phyloP scores from a whole-genome alignment of 2,113 vertebrate species.

The Callocephalon fimbriatum region DNA sequence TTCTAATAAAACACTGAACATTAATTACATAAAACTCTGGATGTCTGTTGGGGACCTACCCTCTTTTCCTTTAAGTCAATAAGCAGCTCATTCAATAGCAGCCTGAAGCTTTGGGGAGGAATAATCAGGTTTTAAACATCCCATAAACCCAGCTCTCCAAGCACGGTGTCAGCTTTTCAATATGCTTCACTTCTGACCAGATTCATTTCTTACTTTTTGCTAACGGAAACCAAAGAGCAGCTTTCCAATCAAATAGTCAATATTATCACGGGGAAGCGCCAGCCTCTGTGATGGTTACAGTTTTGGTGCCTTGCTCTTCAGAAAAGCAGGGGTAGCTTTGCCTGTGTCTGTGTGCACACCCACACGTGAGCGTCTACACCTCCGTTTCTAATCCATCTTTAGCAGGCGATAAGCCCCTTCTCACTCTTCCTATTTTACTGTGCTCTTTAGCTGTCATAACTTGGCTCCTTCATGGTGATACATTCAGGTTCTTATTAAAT shows the following conservation, averaged over 20 bases:
- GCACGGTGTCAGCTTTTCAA: neutral
- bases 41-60: neutral
- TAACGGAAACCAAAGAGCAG: neutral
- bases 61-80: neutral
- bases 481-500: neutral
- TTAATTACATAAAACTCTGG: neutral
- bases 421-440: neutral
- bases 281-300: fast-evolving
- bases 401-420: neutral
- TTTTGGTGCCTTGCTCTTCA: neutral
- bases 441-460: neutral
- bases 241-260: neutral
- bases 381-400: neutral
- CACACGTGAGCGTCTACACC: fast-evolving
- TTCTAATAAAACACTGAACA: neutral
- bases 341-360: fast-evolving
- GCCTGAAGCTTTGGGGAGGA: neutral
- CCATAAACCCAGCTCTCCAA: neutral
- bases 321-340: neutral
- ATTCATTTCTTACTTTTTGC: neutral
- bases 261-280: neutral
- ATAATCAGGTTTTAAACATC: neutral
- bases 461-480: neutral
- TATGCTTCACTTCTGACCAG: neutral
- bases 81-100: neutral